Base-by-base conservation (phyloP, 2,888 invertebrate genomes). In the Rugalucina vietnamica region DNA sequence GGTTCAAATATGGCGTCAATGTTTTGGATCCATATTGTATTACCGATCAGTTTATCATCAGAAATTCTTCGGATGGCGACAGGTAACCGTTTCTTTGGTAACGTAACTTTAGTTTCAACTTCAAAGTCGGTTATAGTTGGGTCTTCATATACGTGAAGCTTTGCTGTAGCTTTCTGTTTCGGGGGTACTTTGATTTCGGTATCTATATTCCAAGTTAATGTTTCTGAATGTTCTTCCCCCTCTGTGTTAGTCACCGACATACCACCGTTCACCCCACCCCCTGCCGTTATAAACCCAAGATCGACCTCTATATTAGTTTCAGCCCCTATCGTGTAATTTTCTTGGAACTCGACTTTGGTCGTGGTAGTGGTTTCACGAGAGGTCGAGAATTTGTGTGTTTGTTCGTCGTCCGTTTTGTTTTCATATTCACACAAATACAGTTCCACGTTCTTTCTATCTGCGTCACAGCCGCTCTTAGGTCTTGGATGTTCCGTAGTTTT, bases 381-480 rank as follows among this genome's bases (percentile, higher is more conserved):
- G 0, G 89, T 84, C 1, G 79, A 79, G 65, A 90, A 90, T 12
- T 83, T 89, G 75, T 89, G 89, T 21, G 29, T 75, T 39, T 90
- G 90, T 32, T 72, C 39, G 21, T 60, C n/a, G 5, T 72, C 71
- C 0, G 90, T 89, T 80, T 82, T 81, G 43, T 90, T 90, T 77
- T 89, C 89, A 69, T 88, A 90, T 32, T 89, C 86, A 0, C 89
- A 83, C 32, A 72, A 81, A 65, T 89, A 89, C n/a, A 90, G 77
- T 49, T 86, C 82, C 1, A 87, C 77, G 32, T 85, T 79, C 60
- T 83, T 82, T 49, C 85, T 84, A 0, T 57, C 76, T 0, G 72
- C 76, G 34, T 65, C 65, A 29, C 74, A 57, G 1, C 21, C 43
- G 12, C 57, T 49, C 10, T 65, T 49, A 34, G 81, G 78, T 14